phyloP scores from a whole-genome alignment of 2,797 vertebrate genomes.

The Epinephelus awoara region DNA sequence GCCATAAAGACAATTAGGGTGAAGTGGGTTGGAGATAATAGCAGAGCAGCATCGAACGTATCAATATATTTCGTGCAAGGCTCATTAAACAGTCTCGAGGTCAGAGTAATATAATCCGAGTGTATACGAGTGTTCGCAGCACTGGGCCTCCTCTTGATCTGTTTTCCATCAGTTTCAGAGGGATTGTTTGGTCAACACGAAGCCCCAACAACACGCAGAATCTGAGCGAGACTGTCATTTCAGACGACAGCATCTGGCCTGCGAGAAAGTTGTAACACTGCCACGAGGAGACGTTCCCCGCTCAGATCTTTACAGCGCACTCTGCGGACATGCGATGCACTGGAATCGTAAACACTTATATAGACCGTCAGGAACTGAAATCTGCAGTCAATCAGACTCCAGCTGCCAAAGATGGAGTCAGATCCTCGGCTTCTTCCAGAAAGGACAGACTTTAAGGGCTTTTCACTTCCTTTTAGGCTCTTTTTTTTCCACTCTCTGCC shows the following conservation, averaged over 20 bases:
- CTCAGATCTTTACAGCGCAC: constrained; percentile 39
- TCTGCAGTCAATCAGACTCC: constrained; percentile 68
- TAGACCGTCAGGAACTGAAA: constrained; percentile 60
- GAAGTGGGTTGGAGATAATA: constrained; percentile 21
- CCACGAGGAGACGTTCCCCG: constrained; percentile 16
- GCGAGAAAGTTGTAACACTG: constrained; percentile 14
- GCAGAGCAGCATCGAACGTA: constrained; percentile 22
- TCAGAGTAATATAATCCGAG: constrained; percentile 32
- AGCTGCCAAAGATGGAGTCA: constrained; percentile 56
- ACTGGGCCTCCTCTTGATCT: constrained; percentile 48
- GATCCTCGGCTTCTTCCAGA: constrained; percentile 49
- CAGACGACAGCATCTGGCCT: constrained; percentile 40
- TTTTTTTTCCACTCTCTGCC: constrained; percentile 26
- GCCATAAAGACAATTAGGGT: constrained; percentile 25
- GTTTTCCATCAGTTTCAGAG: constrained; percentile 68
- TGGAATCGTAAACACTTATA: constrained; percentile 69
- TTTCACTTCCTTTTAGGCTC: constrained; percentile 56
- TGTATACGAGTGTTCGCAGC: not conserved
- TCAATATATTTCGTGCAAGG: constrained; percentile 25
- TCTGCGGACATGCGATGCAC: constrained; percentile 49
- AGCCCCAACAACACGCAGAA: constrained; percentile 12
- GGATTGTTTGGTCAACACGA: constrained; percentile 54
- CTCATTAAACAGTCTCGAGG: constrained; percentile 36
- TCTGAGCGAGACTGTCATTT: constrained; percentile 24
- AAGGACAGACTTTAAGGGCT: constrained; percentile 55